Evolutionary conservation across 1,140 invertebrate species (phyloP).

Genomic region (Mylabris phalerata): DNA sequence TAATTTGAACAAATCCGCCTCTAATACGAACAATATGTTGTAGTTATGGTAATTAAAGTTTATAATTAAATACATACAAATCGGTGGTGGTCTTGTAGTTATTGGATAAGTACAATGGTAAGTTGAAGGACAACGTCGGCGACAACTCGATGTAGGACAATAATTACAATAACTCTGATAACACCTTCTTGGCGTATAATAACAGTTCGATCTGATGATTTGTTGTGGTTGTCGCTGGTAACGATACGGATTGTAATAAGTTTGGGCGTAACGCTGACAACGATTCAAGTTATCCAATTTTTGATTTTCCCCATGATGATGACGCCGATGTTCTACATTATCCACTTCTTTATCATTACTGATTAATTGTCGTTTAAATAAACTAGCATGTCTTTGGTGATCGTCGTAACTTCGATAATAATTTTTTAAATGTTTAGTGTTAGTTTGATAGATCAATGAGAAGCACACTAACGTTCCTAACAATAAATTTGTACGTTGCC

Average conservation of each 20-base stretch:
- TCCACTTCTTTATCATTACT: not conserved
- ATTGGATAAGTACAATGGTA: no score
- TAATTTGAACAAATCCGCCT: no score
- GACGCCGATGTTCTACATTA: not conserved
- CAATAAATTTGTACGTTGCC: no score
- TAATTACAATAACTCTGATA: constrained; percentile 17
- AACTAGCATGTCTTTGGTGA: not conserved
- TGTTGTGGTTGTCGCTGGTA: not conserved
- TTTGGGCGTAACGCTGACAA: constrained; percentile 17
- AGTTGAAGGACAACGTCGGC: constrained; percentile 15
- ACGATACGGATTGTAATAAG: constrained; percentile 9
- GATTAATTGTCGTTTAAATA: not conserved
- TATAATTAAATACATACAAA: no score
- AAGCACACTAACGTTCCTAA: no score
- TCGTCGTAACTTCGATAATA: constrained; percentile 1
- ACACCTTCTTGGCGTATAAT: constrained; percentile 1
- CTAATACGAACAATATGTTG: no score
- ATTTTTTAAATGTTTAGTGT: constrained; percentile 1
- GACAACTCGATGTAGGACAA: constrained; percentile 20
- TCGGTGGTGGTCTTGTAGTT: no score
- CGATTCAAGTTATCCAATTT: not conserved
- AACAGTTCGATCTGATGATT: not conserved
- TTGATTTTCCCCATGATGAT: not conserved
- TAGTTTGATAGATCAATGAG: no score
- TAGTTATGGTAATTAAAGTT: no score